Conservation (phyloP, 2,113 vertebrate genomes). For the Anser cygnoides region DNA sequence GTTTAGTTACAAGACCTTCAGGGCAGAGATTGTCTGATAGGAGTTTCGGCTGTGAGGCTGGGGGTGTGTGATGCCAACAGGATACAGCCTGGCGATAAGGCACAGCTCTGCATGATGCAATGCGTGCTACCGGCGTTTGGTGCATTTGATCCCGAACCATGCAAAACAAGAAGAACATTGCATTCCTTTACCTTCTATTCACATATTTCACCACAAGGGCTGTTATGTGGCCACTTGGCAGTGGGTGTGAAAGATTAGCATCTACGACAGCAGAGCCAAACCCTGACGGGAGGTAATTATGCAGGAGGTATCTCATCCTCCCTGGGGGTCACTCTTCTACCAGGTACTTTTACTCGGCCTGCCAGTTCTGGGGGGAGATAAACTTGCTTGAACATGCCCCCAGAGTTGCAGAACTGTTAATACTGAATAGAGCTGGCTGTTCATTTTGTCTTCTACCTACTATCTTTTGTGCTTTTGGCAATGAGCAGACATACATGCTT, state of each 20-base stretch:
- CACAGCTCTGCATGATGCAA: background rate
- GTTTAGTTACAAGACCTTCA: background rate
- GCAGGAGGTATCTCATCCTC: constrained; percentile 48
- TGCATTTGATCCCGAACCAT: constrained; percentile 22
- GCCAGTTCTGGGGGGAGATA: background rate
- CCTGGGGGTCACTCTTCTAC: constrained; percentile 33
- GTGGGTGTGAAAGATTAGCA: constrained; percentile 36
- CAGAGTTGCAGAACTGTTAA: background rate
- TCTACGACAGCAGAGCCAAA: background rate
- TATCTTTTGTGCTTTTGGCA: background rate
- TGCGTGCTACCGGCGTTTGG: background rate
- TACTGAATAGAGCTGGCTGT: background rate
- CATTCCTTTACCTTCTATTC: constrained; percentile 43
- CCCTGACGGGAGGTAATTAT: background rate
- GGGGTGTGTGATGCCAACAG: background rate
- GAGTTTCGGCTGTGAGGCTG: background rate
- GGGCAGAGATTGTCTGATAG: constrained; percentile 31
- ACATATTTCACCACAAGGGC: background rate
- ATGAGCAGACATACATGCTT: background rate
- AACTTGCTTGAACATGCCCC: constrained; percentile 5
- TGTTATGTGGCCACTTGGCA: background rate
- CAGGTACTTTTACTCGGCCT: constrained; percentile 13
- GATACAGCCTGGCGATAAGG: background rate
- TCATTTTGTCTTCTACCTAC: constrained; percentile 7
- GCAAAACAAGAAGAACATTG: background rate